Evolutionary conservation across 2,888 invertebrate species (phyloP).

Genomic region (Cephonodes hylas): DNA sequence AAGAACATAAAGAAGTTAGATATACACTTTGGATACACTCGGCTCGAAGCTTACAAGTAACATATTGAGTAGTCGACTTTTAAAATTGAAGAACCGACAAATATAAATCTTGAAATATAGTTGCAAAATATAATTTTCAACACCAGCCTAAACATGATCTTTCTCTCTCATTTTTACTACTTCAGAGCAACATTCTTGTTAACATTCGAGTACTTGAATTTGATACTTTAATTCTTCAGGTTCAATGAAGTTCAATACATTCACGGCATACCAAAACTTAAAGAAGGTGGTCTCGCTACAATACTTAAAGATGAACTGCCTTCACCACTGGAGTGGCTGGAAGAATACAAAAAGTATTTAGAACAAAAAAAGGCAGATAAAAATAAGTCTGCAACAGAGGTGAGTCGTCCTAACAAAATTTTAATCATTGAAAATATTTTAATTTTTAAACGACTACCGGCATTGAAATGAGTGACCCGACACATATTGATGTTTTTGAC

Average conservation of each 20-base stretch:
- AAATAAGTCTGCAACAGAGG: conserved; percentile 42
- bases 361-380: conserved; percentile 44
- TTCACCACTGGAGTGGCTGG: conserved; percentile 53
- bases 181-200: background rate
- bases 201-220: background rate
- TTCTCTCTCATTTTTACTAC: background rate
- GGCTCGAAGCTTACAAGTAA: no score
- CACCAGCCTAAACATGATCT: background rate
- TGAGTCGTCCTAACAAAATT: conserved; percentile 23
- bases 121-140: background rate
- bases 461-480: background rate
- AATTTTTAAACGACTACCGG: background rate
- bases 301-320: conserved; percentile 54
- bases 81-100: no score
- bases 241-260: conserved; percentile 51
- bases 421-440: no score
- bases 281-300: conserved; percentile 43
- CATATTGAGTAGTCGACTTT: no score
- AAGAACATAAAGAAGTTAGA: conserved; percentile 21
- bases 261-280: conserved; percentile 52
- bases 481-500: no score
- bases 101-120: no score
- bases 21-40: no score
- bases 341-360: conserved; percentile 45
- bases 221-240: conserved; percentile 36